A percentile compares a stretch with the other conserved stretches of the same genome.
These are phyloP conservation scores for Galemys pyrenaicus DNA, from an alignment of 2,113 vertebrate species.

Conservation along the genomic window DNA sequence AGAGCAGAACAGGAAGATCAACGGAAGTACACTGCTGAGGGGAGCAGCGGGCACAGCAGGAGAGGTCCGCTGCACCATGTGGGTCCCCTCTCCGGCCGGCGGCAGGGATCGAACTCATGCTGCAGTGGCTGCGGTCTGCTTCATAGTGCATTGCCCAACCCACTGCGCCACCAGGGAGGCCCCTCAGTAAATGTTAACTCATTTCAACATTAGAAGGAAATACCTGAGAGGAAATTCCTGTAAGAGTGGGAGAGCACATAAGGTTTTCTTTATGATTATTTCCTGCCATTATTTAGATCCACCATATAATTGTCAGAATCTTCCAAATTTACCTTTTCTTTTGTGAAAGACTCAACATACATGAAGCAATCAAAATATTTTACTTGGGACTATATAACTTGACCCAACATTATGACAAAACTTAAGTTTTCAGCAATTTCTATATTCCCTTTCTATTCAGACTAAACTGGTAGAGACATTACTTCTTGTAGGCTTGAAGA, in stretches of 20 bases:
- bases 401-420: neutral
- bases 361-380: neutral
- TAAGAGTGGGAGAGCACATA: neutral
- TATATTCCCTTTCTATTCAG: conserved; percentile 23
- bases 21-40: too few relatives aligned
- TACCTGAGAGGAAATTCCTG: neutral
- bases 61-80: too few relatives aligned
- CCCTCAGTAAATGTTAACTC: neutral
- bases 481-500: conserved; percentile 8
- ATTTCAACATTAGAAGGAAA: neutral
- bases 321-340: too few relatives aligned
- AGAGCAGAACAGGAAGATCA: too few relatives aligned
- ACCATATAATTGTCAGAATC: neutral
- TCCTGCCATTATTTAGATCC: conserved; percentile 6
- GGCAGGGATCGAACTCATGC: too few relatives aligned
- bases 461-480: neutral
- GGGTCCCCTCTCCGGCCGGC: too few relatives aligned
- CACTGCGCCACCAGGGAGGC: too few relatives aligned
- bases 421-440: neutral
- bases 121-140: too few relatives aligned
- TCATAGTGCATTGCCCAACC: too few relatives aligned
- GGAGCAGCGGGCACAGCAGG: too few relatives aligned
- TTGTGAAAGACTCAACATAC: neutral
- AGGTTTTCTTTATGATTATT: conserved; percentile 10
- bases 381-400: neutral